phyloP scores from a whole-genome alignment of 2,888 invertebrate species.

The Cheilosia grossa region DNA sequence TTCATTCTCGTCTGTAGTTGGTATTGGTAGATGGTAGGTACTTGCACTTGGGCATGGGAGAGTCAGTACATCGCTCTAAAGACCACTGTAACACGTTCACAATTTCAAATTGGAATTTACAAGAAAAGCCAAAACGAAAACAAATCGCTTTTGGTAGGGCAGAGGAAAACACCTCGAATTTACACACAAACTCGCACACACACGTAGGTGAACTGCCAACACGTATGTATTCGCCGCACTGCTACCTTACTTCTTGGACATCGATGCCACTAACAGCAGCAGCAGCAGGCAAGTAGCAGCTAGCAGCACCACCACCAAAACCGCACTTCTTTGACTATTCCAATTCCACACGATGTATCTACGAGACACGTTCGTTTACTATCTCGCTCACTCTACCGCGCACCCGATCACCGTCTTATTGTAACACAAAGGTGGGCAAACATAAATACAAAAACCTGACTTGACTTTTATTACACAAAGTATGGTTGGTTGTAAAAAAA shows the following conservation, averaged over 20 bases:
- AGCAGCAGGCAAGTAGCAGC: slow-evolving; percentile 28
- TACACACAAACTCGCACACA: slow-evolving; percentile 34
- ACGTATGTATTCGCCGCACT: slow-evolving; percentile 25
- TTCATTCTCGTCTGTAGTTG: neutral
- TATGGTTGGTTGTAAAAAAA: slow-evolving; percentile 33
- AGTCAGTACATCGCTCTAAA: too few species aligned
- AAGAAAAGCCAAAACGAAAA: slow-evolving; percentile 37
- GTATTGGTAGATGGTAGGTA: neutral
- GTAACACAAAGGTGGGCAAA: slow-evolving; percentile 66
- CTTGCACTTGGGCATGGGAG: slow-evolving; percentile 4
- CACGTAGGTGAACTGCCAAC: neutral
- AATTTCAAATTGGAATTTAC: slow-evolving; percentile 45
- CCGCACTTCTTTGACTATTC: slow-evolving; percentile 68
- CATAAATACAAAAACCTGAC: slow-evolving; percentile 70
- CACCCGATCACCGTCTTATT: slow-evolving; percentile 59
- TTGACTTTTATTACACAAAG: slow-evolving; percentile 70
- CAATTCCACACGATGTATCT: slow-evolving; percentile 52
- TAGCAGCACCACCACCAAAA: slow-evolving; percentile 46
- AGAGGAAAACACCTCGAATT: slow-evolving; percentile 58
- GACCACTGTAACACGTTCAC: neutral
- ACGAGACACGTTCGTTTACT: slow-evolving; percentile 54
- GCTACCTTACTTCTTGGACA: slow-evolving; percentile 52
- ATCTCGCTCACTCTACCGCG: slow-evolving; percentile 53
- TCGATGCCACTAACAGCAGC: slow-evolving; percentile 19
- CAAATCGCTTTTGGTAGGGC: slow-evolving; percentile 51